Conservation (phyloP, 1,140 invertebrate genomes). For the Zaprionus kolodkinae region DNA sequence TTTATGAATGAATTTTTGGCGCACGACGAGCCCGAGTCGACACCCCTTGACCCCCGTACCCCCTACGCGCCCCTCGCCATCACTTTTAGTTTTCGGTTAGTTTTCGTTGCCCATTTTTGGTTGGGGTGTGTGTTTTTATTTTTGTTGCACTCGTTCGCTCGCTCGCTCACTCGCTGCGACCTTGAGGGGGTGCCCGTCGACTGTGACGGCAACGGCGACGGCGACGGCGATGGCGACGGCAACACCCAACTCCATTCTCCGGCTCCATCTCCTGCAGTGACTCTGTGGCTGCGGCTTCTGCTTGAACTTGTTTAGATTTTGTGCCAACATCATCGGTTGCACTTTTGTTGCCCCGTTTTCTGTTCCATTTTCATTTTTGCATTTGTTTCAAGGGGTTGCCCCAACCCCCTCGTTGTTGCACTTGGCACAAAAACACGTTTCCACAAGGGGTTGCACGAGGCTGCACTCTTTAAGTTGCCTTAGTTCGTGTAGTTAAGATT, state of each 20-base stretch:
- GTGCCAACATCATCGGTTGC: slow-evolving; percentile 52
- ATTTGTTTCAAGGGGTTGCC: not conserved
- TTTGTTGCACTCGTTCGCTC: slow-evolving; percentile 6
- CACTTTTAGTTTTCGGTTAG: slow-evolving; percentile 80
- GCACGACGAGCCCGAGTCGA: slow-evolving; percentile 26
- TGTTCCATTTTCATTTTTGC: slow-evolving; percentile 55
- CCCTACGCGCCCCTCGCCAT: slow-evolving; percentile 30
- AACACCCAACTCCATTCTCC: not conserved
- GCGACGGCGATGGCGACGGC: too few species aligned
- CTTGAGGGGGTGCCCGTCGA: slow-evolving; percentile 51
- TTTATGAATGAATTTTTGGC: slow-evolving; percentile 82
- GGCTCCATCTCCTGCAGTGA: slow-evolving; percentile 3
- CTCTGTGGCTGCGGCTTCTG: slow-evolving; percentile 3
- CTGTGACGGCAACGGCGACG: not conserved
- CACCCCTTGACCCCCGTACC: not conserved
- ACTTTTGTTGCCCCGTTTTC: slow-evolving; percentile 47
- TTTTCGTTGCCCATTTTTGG: slow-evolving; percentile 68
- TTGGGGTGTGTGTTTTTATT: slow-evolving; percentile 38
- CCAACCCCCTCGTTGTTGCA: slow-evolving; percentile 32
- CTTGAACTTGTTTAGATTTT: slow-evolving; percentile 74
- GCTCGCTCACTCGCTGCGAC: slow-evolving; percentile 45
- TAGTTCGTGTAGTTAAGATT: not conserved
- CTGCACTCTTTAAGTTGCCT: slow-evolving; percentile 29
- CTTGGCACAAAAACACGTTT: slow-evolving; percentile 64
- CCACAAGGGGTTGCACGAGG: slow-evolving; percentile 5